Percentiles rank a stretch among this genome's conserved stretches.
Conservation (phyloP, 1,140 invertebrate species). For the Eciton burchellii region DNA sequence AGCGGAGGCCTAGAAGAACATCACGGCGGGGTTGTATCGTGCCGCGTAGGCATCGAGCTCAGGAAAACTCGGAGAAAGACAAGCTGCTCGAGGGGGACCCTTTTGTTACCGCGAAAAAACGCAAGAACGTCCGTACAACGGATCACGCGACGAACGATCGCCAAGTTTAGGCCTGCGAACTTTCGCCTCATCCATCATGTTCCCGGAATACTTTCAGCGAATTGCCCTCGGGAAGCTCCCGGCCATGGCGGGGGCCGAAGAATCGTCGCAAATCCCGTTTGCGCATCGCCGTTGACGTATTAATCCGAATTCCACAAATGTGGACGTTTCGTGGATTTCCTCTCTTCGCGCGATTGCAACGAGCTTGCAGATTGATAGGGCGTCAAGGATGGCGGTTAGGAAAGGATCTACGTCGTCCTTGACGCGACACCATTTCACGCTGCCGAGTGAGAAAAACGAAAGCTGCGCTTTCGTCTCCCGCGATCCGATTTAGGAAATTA, state of each 20-base stretch:
- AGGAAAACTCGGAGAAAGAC: conserved; percentile 28
- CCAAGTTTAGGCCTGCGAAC: conserved; percentile 37
- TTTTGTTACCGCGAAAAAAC: conserved; percentile 45
- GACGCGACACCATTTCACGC: too few relatives aligned
- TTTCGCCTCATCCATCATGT: conserved; percentile 34
- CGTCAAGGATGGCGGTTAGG: too few relatives aligned
- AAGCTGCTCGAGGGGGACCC: conserved; percentile 35
- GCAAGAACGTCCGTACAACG: conserved; percentile 14
- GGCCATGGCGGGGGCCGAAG: neutral
- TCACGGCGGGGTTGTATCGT: conserved; percentile 47
- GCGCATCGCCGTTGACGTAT: neutral
- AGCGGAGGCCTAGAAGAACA: conserved; percentile 18
- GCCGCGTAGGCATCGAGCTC: conserved; percentile 30
- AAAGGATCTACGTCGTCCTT: too few relatives aligned
- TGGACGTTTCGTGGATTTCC: neutral
- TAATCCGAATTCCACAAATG: neutral
- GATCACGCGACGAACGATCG: conserved; percentile 29
- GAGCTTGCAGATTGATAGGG: too few relatives aligned
- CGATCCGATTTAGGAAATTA: conserved; percentile 46
- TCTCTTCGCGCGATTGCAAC: too few relatives aligned
- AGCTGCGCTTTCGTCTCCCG: conserved; percentile 20
- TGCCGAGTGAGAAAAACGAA: too few relatives aligned
- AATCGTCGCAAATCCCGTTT: neutral
- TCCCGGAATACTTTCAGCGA: conserved; percentile 7
- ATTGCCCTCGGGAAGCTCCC: conserved; percentile 1